Conservation (phyloP, 2,797 vertebrate species). For the Eulemur albifrons region DNA sequence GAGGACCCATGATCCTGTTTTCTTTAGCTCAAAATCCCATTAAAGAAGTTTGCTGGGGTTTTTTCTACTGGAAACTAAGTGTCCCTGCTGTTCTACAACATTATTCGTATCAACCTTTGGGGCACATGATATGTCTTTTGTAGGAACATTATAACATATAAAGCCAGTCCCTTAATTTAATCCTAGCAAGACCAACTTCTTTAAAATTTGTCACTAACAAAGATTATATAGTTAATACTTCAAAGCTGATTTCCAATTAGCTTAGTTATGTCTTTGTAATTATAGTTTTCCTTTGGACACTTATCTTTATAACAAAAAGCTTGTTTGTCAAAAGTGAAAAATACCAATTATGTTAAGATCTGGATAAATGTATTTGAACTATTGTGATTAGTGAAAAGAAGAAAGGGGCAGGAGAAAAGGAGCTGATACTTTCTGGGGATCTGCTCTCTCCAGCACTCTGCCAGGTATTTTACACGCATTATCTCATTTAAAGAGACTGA, state of each 20-base stretch:
- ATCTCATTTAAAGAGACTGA: not conserved
- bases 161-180: slow-evolving; percentile 17
- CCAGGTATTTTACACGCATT: not conserved
- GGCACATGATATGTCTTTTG: not conserved
- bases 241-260: slow-evolving; percentile 32
- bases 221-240: not conserved
- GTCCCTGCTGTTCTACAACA: not conserved
- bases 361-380: not conserved
- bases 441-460: not conserved
- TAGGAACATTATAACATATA: slow-evolving; percentile 43
- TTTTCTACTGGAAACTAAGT: slow-evolving; percentile 3
- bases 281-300: not conserved
- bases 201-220: slow-evolving; percentile 30
- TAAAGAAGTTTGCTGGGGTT: not conserved
- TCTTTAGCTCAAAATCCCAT: slow-evolving; percentile 17
- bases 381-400: not conserved
- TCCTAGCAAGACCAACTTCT: not conserved
- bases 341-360: not conserved
- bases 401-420: not conserved
- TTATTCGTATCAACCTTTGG: not conserved
- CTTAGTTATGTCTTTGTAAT: slow-evolving; percentile 13
- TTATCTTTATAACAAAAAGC: not conserved
- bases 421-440: not conserved
- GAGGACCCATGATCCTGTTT: not conserved
- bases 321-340: slow-evolving; percentile 10